Base-by-base conservation (phyloP, 2,888 invertebrate genomes). In the Celastrina argiolus region DNA sequence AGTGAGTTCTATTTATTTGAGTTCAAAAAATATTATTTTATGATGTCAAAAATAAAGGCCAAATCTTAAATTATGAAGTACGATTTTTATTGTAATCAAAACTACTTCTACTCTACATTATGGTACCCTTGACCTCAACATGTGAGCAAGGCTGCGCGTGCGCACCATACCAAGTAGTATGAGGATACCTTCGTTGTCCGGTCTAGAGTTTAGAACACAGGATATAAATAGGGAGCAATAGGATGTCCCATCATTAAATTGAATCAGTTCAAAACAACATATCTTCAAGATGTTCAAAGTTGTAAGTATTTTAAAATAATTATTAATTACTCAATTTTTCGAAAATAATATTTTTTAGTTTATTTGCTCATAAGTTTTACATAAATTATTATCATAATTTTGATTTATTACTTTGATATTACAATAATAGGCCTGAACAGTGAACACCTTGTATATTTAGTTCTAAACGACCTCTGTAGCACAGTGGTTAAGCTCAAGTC, bases 211-310 rank as follows among this genome's bases (percentile, higher is more conserved):
- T 69, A 71, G 68, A 69, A 66, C 67, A 65, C 66, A 69, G 69
- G 67, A 74, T 77, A 79, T 81, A 81, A 76, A 79, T 74, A 74
- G 72, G 69, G 69, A 69, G 65, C 68, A 63, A 70, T 66, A 70
- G 63, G 63, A 65, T 65, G 68, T 56, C 64, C 68, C 68, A 74
- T 74, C 76, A 78, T 75, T 76, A 66, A 65, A 45, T 56, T 65
- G 64, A 59, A 66, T 64, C 22, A 63, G 18, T 63, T 67, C 67
- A 64, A 71, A 64, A 70, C 71, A 56, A 61, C 36, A 68, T 2
- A 45, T 16, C 10, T 65, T 66, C 78, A 88, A 81, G 67, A 92
- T 92, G 92, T 88, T 89, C 77, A 92, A 92, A 88, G 87, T 84
- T 77, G 91, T 92, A 72, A 88, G 91, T 86, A 71, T 41, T 66